A percentile compares a stretch with the other conserved stretches of the same genome.
Evolutionary conservation across 2,888 invertebrate genomes (phyloP).

Genomic region (Archips xylosteana): DNA sequence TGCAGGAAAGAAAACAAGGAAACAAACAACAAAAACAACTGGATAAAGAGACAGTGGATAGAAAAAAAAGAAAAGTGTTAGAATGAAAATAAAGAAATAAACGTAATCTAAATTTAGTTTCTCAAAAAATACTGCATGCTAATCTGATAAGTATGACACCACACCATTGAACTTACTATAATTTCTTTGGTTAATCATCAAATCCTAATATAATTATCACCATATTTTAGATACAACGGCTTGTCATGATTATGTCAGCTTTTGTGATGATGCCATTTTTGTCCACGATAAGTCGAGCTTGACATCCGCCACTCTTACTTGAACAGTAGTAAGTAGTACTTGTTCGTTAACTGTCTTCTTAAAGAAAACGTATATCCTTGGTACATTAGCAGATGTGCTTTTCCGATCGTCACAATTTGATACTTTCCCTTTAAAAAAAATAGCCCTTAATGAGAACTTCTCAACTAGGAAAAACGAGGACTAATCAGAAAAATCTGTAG

Average conservation of each 20-base stretch:
- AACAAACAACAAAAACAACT: too few relatives aligned
- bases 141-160: too few relatives aligned
- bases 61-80: too few relatives aligned
- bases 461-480: neutral
- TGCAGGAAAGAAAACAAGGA: too few relatives aligned
- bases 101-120: too few relatives aligned
- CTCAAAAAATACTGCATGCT: too few relatives aligned
- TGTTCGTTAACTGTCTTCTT: neutral
- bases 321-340: neutral
- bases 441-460: neutral
- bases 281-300: neutral
- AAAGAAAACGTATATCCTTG: neutral
- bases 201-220: neutral
- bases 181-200: neutral
- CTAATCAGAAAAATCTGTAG: too few relatives aligned
- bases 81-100: too few relatives aligned
- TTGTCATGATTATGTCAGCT: neutral
- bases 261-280: neutral
- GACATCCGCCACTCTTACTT: constrained; percentile 32
- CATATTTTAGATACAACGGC: neutral
- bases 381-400: neutral
- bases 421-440: neutral
- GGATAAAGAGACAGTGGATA: too few relatives aligned
- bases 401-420: neutral
- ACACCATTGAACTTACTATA: too few relatives aligned